A percentile compares a stretch with the other conserved stretches of the same genome.
phyloP scores from a whole-genome alignment of 2,888 invertebrate species.

The Drosophila borealis region DNA sequence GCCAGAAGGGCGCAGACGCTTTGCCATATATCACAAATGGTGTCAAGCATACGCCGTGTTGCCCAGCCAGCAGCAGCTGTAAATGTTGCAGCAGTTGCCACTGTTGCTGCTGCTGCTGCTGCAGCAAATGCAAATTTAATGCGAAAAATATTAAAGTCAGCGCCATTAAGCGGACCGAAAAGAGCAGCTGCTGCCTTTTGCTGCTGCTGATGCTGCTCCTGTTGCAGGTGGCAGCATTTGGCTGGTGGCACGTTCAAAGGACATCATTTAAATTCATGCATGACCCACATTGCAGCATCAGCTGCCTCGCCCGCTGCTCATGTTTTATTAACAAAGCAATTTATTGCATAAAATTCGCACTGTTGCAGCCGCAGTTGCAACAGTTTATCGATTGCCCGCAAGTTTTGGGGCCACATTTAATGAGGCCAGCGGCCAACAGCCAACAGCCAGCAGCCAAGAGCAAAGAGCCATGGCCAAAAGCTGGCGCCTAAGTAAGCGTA shows the following conservation, averaged over 20 bases:
- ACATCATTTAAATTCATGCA: conserved; percentile 83
- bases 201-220: conserved; percentile 10
- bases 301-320: conserved; percentile 46
- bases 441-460: conserved; percentile 25
- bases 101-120: conserved; percentile 22
- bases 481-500: conserved; percentile 38
- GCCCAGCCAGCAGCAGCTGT: conserved; percentile 46
- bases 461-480: conserved; percentile 45
- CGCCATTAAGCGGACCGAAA: conserved; percentile 43
- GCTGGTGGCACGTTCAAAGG: conserved; percentile 57
- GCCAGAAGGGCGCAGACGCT: not conserved
- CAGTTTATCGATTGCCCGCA: conserved; percentile 50
- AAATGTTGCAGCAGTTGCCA: conserved; percentile 10
- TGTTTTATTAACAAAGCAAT: conserved; percentile 77
- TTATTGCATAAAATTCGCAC: conserved; percentile 69
- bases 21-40: conserved; percentile 63
- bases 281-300: conserved; percentile 73
- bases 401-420: conserved; percentile 43
- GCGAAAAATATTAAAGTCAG: conserved; percentile 58
- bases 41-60: conserved; percentile 73
- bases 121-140: conserved; percentile 73
- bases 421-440: conserved; percentile 35
- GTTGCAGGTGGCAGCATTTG: conserved; percentile 32
- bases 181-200: conserved; percentile 22
- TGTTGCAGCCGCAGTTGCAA: conserved; percentile 41